Evolutionary conservation across 2,888 invertebrate genomes (phyloP), one percentile per base, ranked within the genome.

Genomic region (Tachina lurida): DNA sequence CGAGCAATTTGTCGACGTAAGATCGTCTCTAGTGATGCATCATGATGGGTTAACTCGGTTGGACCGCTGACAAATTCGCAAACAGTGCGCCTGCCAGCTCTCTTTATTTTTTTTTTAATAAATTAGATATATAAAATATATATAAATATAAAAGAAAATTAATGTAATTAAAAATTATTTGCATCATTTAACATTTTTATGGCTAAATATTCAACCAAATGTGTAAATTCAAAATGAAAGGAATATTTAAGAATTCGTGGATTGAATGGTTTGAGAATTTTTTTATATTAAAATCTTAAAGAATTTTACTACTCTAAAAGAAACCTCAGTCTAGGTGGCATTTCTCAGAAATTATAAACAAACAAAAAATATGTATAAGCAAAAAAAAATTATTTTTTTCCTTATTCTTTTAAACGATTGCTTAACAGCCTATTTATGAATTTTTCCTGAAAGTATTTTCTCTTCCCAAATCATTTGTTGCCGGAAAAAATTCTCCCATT

Each of bases 1-100:
- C 52, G 10, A 60, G 15, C 76, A 67, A 65, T 73, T 73, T 83
- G 68, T 73, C 71, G 60, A 31, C 31, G 58, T 15, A 68, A 68
- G 67, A 49, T 49, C n/a, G 47, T 54, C 45, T 45, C 19, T 68
- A 41, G 70, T 60, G 77, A n/a, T 17, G 47, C 54, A 9, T 47
- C 47, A 43, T 45, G 58, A 10, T 39, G 31, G 56, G 39, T 19
- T 67, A 67, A 56, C 54, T 43, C 49, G 76, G 2, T 68, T 73
- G 43, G 56, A 49, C 31, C 19, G 67, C 10, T 68, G 60, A 67
- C 73, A 74, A 65, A 80, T 67, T 70, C 17, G 19, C 62, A 19
- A 63, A 63, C 43, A 70, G 22, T 60, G 41, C 58, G 49, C 49
- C 41, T 19, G 47, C 31, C 31, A 31, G 31, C 31, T 31, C 39